Evolutionary conservation across 2,888 invertebrate species (phyloP), one percentile per base, ranked within the genome.

Genomic region (Drosophila bunnanda): DNA sequence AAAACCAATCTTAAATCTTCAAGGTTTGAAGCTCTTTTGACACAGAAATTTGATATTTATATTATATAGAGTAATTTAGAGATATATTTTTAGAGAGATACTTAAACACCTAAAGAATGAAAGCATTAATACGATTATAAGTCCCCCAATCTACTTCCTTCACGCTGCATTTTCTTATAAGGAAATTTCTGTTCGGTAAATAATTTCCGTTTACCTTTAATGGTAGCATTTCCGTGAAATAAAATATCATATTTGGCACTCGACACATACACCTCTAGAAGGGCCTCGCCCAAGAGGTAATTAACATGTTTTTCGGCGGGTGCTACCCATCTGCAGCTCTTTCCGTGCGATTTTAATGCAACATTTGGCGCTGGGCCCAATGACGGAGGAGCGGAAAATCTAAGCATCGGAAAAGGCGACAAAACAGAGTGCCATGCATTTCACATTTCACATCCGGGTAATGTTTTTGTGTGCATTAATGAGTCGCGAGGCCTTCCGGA

Each of bases 361-460:
- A 68, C 60, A 77, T 67, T 84, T 84, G 83, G 83, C 83, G 71
- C 46, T 22, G 70, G 60, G 88, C 88, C 83, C 89, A 82, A 52
- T 64, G 43, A 28, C 50, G 53, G 41, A 65, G 67, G 71, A 82
- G 8, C 15, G 15, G 58, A 15, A 56, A 30, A 34, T 50, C 48
- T 32, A 4, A 30, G 48, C 30, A 50, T 52, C 32, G 20, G 32
- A 34, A 52, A 9, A 34, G 50, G 50, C 50, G 50, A 52, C 53
- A 58, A 38, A 46, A 52, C 43, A 59, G 67, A 79, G 74, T 82
- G 68, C 72, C 80, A 55, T 83, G 79, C 81, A 86, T 68, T 80
- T 86, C 22, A 61, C 84, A 86, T 68, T 80, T 86, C 22, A 61
- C 70, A 69, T 52, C 44, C 77, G 62, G 75, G 65, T 64, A 84